A percentile compares a stretch with the other conserved stretches of the same genome.
These are phyloP conservation scores for Platyscapa corneri DNA, from an alignment of 1,140 invertebrate species.

Conservation along the genomic window DNA sequence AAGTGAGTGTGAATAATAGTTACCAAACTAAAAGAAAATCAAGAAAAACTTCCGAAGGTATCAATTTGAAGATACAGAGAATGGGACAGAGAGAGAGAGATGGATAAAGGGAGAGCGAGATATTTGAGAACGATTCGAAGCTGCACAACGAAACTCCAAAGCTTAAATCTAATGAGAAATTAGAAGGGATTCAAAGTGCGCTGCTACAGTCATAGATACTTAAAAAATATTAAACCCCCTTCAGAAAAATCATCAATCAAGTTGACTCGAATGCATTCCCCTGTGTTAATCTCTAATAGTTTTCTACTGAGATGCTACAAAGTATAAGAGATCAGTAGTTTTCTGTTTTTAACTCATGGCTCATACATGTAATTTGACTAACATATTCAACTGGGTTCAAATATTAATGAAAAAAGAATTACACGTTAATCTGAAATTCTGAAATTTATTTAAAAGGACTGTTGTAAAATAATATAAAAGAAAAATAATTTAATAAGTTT, in stretches of 20 bases:
- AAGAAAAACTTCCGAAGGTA: neutral
- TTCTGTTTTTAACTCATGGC: neutral
- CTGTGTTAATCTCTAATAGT: neutral
- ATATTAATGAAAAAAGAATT: neutral
- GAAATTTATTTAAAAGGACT: too few species aligned
- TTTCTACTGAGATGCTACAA: neutral
- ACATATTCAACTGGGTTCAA: neutral
- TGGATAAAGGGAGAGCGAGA: neutral
- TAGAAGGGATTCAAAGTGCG: conserved; percentile 53
- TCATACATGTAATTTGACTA: neutral
- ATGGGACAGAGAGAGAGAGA: neutral
- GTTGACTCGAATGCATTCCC: conserved; percentile 42
- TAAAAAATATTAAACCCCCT: conserved; percentile 62
- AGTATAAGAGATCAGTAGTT: neutral
- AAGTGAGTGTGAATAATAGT: too few species aligned
- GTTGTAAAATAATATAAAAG: too few species aligned
- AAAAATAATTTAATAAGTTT: too few species aligned
- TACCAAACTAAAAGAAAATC: too few species aligned
- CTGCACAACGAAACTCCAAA: neutral
- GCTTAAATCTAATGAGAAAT: conserved; percentile 60
- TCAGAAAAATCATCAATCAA: conserved; percentile 64
- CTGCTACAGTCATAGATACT: conserved; percentile 57
- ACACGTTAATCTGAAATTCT: neutral
- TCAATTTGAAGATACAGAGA: neutral
- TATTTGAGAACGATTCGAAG: neutral